Evolutionary conservation across 23 tunicate species (phyloP), one percentile per base, ranked within the genome.

Genomic region (Phallusia fumigata): DNA sequence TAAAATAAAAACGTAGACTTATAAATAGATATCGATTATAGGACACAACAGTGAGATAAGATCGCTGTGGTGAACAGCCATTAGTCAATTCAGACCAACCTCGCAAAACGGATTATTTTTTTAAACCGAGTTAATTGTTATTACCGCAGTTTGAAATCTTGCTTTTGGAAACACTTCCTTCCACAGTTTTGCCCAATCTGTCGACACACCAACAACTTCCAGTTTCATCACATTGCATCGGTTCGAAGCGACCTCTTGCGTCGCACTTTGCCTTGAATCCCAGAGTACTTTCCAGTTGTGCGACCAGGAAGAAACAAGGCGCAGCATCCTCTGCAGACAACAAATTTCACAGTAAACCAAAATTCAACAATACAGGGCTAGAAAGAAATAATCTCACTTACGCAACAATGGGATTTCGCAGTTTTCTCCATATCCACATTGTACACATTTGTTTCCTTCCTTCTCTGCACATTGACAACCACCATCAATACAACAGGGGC

Each of bases 401-500:
- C 47, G 79, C 22, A 80, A 73, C 40, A 86, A 79, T 34, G 82
- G 47, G 16, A 19, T 30, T 30, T 13, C 76, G 77, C 89, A 86
- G 18, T 73, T 45, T 28, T 86, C 79, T 49, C 89, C 89, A 49
- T 86, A 86, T 31, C 89, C 89, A 35, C 89, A 86, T n/a, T 86
- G 89, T 31, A 86, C 89, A 35, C 89, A 86, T 79, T 82, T 79
- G 11, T 47, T 36, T 10, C 47, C 58, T 75, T 80, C 79, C 77
- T 64, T 35, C 18, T 45, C 31, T 21, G 33, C 64, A 31, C 89
- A 86, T 40, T 86, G 89, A 77, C 89, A 86, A 31, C 89, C 89
- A 30, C 89, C 89, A 24, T 83, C 84, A 30, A 86, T 86, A 24
- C 89, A 86, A 50, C 89, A 86, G 11, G 89, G 77, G 36, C 89